Evolutionary conservation across 2,888 invertebrate genomes (phyloP).

Genomic region (Matsumyia berberina): DNA sequence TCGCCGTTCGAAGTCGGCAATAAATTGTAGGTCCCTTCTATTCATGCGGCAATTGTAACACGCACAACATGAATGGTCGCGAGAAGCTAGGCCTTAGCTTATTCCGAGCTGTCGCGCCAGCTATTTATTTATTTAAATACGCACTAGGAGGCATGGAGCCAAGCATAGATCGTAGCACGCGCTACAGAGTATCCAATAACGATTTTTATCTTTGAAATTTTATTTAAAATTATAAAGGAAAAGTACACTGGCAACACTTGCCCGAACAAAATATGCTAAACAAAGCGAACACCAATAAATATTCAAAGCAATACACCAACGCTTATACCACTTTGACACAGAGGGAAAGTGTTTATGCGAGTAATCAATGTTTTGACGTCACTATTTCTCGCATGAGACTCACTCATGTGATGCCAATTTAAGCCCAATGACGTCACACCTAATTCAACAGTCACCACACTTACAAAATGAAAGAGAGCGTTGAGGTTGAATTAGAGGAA

Average conservation of each 20-base stretch:
- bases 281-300: constrained; percentile 2
- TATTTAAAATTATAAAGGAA: too few relatives aligned
- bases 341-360: constrained; percentile 15
- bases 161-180: too few relatives aligned
- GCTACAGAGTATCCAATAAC: too few relatives aligned
- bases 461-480: neutral
- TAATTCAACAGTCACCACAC: constrained; percentile 21
- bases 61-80: too few relatives aligned
- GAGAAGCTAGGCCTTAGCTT: too few relatives aligned
- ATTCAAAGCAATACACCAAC: neutral
- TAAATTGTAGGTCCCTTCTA: too few relatives aligned
- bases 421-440: neutral
- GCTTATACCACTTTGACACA: neutral
- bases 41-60: too few relatives aligned
- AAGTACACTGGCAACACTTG: constrained; percentile 11
- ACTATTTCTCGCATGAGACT: constrained; percentile 32
- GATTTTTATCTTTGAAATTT: too few relatives aligned
- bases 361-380: constrained; percentile 1
- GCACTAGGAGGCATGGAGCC: too few relatives aligned
- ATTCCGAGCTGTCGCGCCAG: too few relatives aligned
- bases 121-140: too few relatives aligned
- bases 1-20: too few relatives aligned
- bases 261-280: constrained; percentile 2
- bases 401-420: neutral
- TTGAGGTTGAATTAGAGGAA: neutral